Percentiles rank a stretch among this genome's conserved stretches.
phyloP scores from a whole-genome alignment of 2,113 vertebrate genomes.

The Tachuris rubrigastra region DNA sequence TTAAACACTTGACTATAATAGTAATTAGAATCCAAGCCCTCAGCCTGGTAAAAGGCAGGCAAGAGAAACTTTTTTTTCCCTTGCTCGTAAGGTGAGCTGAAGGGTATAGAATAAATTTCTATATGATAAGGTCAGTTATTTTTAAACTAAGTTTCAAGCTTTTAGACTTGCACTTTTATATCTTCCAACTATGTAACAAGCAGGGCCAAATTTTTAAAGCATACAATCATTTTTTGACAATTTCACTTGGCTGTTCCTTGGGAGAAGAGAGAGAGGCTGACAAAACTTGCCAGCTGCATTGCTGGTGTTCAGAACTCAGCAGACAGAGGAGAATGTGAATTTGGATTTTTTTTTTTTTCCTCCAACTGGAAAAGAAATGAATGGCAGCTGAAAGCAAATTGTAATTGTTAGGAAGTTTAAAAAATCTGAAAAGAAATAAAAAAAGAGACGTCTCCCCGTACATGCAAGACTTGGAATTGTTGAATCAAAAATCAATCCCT shows the following conservation, averaged over 20 bases:
- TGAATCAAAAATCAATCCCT: background rate
- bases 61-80: background rate
- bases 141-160: background rate
- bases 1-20: background rate
- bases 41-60: background rate
- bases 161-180: background rate
- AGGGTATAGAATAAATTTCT: background rate
- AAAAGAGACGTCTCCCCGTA: background rate
- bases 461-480: background rate
- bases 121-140: background rate
- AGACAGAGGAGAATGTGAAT: background rate
- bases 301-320: background rate
- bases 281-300: background rate
- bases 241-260: background rate
- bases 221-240: background rate
- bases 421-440: background rate
- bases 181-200: background rate
- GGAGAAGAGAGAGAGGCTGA: background rate
- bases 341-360: background rate
- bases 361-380: background rate
- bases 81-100: constrained; percentile 3
- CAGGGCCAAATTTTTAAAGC: constrained; percentile 10
- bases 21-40: background rate
- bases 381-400: background rate
- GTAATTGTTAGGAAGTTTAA: background rate